Percentiles rank a stretch among this genome's conserved stretches.
These are phyloP conservation scores for Dicyrtomina minuta DNA, from an alignment of 2,888 invertebrate genomes.

Conservation along the genomic window DNA sequence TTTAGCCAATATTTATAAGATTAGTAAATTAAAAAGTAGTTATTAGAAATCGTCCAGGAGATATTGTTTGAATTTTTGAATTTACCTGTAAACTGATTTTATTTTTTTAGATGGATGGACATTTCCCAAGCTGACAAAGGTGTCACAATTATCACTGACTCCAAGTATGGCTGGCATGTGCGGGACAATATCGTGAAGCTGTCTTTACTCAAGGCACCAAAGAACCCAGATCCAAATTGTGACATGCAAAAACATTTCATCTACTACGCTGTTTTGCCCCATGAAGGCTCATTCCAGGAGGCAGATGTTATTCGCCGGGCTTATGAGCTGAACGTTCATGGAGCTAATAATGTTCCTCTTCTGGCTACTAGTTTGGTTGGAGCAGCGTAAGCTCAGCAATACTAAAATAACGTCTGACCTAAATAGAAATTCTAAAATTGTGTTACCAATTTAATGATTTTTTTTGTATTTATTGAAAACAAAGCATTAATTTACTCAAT, in stretches of 20 bases:
- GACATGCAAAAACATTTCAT: conserved; percentile 60
- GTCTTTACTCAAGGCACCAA: conserved; percentile 59
- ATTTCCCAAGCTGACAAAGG: conserved; percentile 59
- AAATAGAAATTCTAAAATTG: too few species aligned
- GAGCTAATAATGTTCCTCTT: conserved; percentile 45
- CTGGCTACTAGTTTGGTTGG: conserved; percentile 3
- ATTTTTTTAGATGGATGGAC: conserved; percentile 57
- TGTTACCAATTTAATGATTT: not conserved
- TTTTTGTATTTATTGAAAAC: not conserved
- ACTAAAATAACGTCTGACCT: not conserved
- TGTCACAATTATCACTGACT: conserved; percentile 59
- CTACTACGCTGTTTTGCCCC: conserved; percentile 59
- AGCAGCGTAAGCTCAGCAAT: not conserved
- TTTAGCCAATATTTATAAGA: not conserved
- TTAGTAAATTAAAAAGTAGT: not conserved
- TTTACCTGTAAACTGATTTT: too few species aligned
- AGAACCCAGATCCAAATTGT: conserved; percentile 59
- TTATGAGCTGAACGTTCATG: conserved; percentile 57
- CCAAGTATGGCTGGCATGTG: conserved; percentile 60
- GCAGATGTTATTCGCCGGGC: conserved; percentile 58
- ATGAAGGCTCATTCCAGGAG: conserved; percentile 57
- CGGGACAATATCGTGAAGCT: conserved; percentile 57
- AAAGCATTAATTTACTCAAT: not conserved
- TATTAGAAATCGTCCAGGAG: not conserved
- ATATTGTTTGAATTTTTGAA: not conserved